Evolutionary conservation across 2,888 invertebrate species (phyloP).

Genomic region (Pandemis cinnamomeana): DNA sequence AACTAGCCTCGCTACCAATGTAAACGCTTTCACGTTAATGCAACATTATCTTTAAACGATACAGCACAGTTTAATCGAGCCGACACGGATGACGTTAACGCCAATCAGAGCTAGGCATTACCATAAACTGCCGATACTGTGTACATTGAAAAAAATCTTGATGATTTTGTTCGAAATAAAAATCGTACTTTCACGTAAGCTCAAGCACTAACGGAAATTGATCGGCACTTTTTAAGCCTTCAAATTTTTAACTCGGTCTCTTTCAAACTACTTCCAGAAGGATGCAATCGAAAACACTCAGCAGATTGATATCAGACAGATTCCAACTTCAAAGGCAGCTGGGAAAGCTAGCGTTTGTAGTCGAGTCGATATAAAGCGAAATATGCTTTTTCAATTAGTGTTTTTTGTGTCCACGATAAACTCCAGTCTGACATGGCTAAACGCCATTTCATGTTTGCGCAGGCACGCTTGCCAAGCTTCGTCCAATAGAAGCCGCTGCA

Average conservation of each 20-base stretch:
- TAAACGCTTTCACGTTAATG: constrained; percentile 28
- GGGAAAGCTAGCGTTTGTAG: neutral
- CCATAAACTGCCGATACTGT: neutral
- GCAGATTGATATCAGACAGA: too few relatives aligned
- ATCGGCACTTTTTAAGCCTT: too few relatives aligned
- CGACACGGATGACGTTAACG: neutral
- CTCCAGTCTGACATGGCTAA: neutral
- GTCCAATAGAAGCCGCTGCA: neutral
- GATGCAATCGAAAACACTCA: too few relatives aligned
- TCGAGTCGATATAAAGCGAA: neutral
- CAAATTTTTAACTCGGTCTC: too few relatives aligned
- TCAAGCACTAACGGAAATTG: too few relatives aligned
- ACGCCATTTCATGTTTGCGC: neutral
- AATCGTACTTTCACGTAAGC: too few relatives aligned
- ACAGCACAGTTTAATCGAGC: constrained; percentile 10
- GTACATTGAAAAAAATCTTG: too few relatives aligned
- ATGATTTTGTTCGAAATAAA: too few relatives aligned
- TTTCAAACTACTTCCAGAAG: too few relatives aligned
- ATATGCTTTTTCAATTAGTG: neutral
- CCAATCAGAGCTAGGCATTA: neutral
- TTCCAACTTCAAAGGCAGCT: too few relatives aligned
- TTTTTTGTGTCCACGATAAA: neutral
- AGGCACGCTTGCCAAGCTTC: neutral
- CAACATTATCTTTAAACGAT: constrained; percentile 24
- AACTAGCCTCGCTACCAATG: constrained; percentile 21